Base-by-base conservation (phyloP, 2,888 invertebrate genomes). In the Ypsolopha sequella region DNA sequence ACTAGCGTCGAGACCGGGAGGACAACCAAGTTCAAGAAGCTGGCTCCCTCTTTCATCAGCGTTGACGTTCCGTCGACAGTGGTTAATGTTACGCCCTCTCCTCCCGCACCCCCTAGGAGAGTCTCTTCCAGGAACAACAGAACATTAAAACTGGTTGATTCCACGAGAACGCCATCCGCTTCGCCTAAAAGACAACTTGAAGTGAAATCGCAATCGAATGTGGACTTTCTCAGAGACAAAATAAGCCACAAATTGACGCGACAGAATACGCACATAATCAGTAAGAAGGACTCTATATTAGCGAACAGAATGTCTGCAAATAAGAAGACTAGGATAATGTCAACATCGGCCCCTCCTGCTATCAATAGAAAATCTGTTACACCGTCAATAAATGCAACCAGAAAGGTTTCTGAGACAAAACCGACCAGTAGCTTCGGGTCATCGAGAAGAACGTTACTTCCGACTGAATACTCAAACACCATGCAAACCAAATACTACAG, bases 51-150 rank as follows among this genome's bases (percentile, higher is more conserved):
- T 36, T 79, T 88, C 60, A 72, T 88, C 53, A 78, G 77, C 52
- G 64, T 85, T 43, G 76, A 81, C 55, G 58, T 65, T 35, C 69
- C 68, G 33, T 70, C 60, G 50, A 68, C 60, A 51, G 66, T 73
- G 24, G 70, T 60, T 50, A 68, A 60, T 50, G 65, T 73, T 8
- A 61, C 65, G 41, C 75, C 70, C 24, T 67, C 80, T 61, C 91
- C 93, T 11, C 93, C 94, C 0, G 91, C 92, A 1, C 91, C 93
- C 10, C 95, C 95, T 0, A 88, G 91, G 68, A 89, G 95, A 60
- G 89, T 90, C 57, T 95, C 95, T 0, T 95, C 95, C 0, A 90
- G 89, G 62, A 90, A 91, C 60, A 94, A 91, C 63, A 89, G 89
- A 52, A 92, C 93, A 2, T 77, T 94, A 8, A 88, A 89, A 64